phyloP scores from a whole-genome alignment of 30 jellyfish, hydroid and myxozoan genomes.

The Aurelia sp. region DNA sequence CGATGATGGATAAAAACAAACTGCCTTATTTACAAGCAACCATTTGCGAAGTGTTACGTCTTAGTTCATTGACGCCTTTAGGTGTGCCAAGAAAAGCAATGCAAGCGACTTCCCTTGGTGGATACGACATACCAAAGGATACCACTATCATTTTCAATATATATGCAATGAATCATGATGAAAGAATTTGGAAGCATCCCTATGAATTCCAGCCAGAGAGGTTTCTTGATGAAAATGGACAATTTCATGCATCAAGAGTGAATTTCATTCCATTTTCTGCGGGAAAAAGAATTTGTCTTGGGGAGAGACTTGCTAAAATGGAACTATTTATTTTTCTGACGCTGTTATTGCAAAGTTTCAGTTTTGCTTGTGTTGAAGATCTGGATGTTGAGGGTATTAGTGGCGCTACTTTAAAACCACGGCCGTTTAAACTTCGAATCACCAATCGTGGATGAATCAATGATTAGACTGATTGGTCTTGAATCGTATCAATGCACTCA shows the following conservation, averaged over 20 bases:
- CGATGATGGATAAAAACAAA: not conserved
- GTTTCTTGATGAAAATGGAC: constrained; percentile 42
- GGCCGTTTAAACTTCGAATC: constrained; percentile 17
- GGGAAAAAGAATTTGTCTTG: constrained; percentile 58
- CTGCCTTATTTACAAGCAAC: constrained; percentile 60
- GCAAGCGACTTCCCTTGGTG: constrained; percentile 28
- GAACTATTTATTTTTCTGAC: constrained; percentile 34
- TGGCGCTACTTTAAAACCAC: constrained; percentile 33
- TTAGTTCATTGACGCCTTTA: constrained; percentile 54
- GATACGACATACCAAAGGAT: constrained; percentile 42
- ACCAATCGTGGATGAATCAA: constrained; percentile 3
- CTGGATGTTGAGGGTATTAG: constrained; percentile 21
- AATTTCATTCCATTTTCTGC: constrained; percentile 53
- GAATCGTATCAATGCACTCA: too few species aligned
- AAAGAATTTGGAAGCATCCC: constrained; percentile 20
- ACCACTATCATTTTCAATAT: constrained; percentile 40
- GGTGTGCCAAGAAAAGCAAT: constrained; percentile 62
- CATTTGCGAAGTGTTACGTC: constrained; percentile 45
- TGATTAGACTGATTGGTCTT: not conserved
- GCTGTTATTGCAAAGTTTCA: not conserved
- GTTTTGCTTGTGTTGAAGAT: constrained; percentile 4
- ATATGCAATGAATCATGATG: constrained; percentile 54
- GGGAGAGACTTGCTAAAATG: constrained; percentile 54
- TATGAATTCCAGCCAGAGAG: constrained; percentile 39
- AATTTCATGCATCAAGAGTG: not conserved